phyloP scores from a whole-genome alignment of 2,888 invertebrate species.

The Ferdinandea cuprea region DNA sequence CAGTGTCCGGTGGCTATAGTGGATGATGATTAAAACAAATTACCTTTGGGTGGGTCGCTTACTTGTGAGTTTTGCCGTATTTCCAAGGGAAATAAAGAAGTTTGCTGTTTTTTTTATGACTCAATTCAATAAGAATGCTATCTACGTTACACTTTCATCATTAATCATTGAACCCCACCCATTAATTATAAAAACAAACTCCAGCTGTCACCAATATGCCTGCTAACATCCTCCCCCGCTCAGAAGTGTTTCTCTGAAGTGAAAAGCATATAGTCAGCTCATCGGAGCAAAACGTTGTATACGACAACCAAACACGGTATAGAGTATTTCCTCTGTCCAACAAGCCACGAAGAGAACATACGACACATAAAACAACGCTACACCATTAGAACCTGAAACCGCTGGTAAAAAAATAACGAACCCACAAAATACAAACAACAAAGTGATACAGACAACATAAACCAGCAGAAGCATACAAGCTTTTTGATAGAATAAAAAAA shows the following conservation, averaged over 20 bases:
- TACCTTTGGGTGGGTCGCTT: slow-evolving; percentile 13
- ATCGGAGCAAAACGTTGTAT: slow-evolving; percentile 26
- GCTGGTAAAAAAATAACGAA: slow-evolving; percentile 14
- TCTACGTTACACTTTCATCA: too few relatives aligned
- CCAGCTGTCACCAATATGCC: slow-evolving; percentile 13
- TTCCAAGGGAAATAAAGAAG: neutral
- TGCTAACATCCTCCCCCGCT: slow-evolving; percentile 6
- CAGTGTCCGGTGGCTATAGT: slow-evolving; percentile 51
- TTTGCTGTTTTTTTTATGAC: too few relatives aligned
- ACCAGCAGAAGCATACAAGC: slow-evolving; percentile 32
- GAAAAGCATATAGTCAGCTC: slow-evolving; percentile 27
- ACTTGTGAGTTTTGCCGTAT: slow-evolving; percentile 20
- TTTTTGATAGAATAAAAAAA: slow-evolving; percentile 46
- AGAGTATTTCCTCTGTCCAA: slow-evolving; percentile 49
- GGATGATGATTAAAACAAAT: slow-evolving; percentile 49
- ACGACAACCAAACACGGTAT: slow-evolving; percentile 9
- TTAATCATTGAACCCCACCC: neutral
- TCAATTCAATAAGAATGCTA: too few relatives aligned
- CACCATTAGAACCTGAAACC: slow-evolving; percentile 58
- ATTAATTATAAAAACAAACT: neutral
- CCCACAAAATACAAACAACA: slow-evolving; percentile 39
- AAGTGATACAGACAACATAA: slow-evolving; percentile 40
- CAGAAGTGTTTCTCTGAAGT: too few relatives aligned
- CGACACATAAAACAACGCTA: slow-evolving; percentile 38
- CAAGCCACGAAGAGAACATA: slow-evolving; percentile 32